Evolutionary conservation across 2,888 invertebrate species (phyloP).

Genomic region (Dryobotodes eremita): DNA sequence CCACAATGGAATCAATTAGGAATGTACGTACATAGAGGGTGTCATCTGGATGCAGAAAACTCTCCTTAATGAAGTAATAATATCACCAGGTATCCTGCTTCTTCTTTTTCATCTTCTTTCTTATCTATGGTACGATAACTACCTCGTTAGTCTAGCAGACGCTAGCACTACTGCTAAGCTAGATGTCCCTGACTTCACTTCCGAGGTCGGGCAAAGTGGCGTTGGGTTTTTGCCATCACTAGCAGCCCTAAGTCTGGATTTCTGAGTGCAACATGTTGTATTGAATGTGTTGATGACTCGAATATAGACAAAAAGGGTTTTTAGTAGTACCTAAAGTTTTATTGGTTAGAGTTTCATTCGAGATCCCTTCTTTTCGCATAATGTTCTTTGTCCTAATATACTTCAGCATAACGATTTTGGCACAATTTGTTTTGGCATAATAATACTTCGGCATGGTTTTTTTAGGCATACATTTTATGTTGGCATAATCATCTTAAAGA

Average conservation of each 20-base stretch:
- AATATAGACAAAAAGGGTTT: not conserved
- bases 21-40: not conserved
- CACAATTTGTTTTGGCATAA: too few relatives aligned
- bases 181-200: not conserved
- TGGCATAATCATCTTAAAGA: too few relatives aligned
- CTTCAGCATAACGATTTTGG: too few relatives aligned
- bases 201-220: not conserved
- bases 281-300: too few relatives aligned
- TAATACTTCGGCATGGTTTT: too few relatives aligned
- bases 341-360: not conserved
- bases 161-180: not conserved
- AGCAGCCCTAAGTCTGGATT: not conserved
- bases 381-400: too few relatives aligned
- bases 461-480: too few relatives aligned
- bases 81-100: not conserved
- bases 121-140: not conserved
- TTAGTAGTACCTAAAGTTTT: not conserved
- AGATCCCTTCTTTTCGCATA: too few relatives aligned
- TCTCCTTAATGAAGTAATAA: not conserved
- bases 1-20: constrained; percentile 9
- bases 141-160: not conserved
- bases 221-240: not conserved
- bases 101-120: not conserved
- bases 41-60: not conserved
- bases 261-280: not conserved